These are phyloP conservation scores for Chrysomela aeneicollis DNA, from an alignment of 2,888 invertebrate species.

Conservation along the genomic window DNA sequence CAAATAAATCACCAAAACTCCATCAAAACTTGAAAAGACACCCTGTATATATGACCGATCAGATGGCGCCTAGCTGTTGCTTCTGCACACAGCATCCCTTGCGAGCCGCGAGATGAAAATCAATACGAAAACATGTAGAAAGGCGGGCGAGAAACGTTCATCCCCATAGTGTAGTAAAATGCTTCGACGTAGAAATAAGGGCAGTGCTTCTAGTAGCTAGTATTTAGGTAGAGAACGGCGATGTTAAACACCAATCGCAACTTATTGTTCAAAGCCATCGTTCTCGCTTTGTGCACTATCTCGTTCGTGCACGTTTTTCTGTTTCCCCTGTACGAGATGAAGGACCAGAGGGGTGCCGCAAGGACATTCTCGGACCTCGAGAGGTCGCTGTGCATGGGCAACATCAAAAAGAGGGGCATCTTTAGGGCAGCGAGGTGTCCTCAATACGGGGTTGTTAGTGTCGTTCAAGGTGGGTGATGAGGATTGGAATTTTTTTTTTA, in stretches of 20 bases:
- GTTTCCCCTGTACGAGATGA: conserved; percentile 65
- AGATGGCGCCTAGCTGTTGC: background rate
- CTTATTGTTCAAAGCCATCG: conserved; percentile 67
- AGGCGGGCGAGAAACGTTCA: background rate
- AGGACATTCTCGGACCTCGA: conserved; percentile 65
- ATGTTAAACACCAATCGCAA: conserved; percentile 68
- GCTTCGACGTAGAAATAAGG: conserved; percentile 46
- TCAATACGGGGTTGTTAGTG: conserved; percentile 62
- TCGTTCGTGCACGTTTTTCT: conserved; percentile 68
- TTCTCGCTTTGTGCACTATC: conserved; percentile 67
- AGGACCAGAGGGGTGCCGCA: conserved; percentile 57
- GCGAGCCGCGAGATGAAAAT: conserved; percentile 37
- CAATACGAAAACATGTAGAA: conserved; percentile 44
- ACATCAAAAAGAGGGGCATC: conserved; percentile 59
- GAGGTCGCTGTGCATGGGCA: conserved; percentile 64
- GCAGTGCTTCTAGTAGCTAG: background rate
- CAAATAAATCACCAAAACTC: too few species aligned
- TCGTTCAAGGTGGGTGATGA: conserved; percentile 55
- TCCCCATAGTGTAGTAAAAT: conserved; percentile 40
- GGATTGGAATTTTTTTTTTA: too few species aligned
- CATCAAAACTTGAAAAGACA: too few species aligned
- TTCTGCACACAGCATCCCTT: background rate
- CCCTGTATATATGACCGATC: background rate
- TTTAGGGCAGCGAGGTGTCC: conserved; percentile 59
- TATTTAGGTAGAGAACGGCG: conserved; percentile 26